Evolutionary conservation across 92 coral and sea anemone genomes (phyloP).

Genomic region (Diadumene lineata): DNA sequence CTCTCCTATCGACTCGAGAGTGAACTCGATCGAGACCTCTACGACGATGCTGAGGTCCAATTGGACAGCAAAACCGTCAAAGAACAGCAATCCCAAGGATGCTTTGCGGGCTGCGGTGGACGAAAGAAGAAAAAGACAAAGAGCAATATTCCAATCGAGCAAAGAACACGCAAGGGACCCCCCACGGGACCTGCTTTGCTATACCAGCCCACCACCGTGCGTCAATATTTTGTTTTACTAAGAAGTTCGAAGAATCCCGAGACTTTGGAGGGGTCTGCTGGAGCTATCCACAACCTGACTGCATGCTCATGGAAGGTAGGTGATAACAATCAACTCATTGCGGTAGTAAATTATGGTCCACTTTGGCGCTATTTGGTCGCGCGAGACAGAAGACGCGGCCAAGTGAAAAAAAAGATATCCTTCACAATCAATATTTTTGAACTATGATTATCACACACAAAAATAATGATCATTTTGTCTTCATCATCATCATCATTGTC

Average conservation of each 20-base stretch:
- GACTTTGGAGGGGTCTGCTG: constrained; percentile 94
- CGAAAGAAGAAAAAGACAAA: constrained; percentile 77
- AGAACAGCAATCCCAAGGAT: constrained; percentile 92
- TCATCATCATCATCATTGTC: not conserved
- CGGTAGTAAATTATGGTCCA: no score
- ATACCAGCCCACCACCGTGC: constrained; percentile 89
- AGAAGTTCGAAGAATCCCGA: constrained; percentile 75
- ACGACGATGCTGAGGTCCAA: constrained; percentile 83
- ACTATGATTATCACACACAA: no score
- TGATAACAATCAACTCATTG: not conserved
- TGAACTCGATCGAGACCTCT: constrained; percentile 89
- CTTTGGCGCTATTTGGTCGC: no score
- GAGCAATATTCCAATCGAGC: constrained; percentile 61
- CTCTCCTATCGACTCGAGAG: constrained; percentile 96
- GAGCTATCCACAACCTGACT: constrained; percentile 94
- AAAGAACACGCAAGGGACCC: constrained; percentile 58
- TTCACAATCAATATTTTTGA: no score
- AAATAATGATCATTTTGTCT: no score
- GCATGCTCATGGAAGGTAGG: constrained; percentile 98
- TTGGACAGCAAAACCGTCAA: constrained; percentile 77
- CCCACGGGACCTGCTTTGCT: constrained; percentile 88
- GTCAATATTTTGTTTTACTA: constrained; percentile 77
- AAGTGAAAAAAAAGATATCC: no score
- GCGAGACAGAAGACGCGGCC: no score
- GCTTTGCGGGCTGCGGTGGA: constrained; percentile 95